A percentile compares a stretch with the other conserved stretches of the same genome.
phyloP scores from a whole-genome alignment of 2,888 invertebrate species.

The Thymelicus lineola region DNA sequence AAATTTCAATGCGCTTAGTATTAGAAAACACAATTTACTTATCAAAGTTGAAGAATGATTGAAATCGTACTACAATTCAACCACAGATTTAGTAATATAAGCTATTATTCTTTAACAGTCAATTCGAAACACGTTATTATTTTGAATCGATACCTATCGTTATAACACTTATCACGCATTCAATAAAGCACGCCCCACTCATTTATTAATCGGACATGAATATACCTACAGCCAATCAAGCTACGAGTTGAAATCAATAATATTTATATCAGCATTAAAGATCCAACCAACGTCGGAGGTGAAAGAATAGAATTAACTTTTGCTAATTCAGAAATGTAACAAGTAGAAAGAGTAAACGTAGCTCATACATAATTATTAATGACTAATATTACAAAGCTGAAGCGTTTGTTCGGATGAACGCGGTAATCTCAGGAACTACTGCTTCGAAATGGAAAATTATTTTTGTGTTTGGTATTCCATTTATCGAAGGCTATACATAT shows the following conservation, averaged over 20 bases:
- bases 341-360: neutral
- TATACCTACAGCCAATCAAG: constrained; percentile 17
- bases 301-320: neutral
- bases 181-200: constrained; percentile 14
- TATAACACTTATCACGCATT: constrained; percentile 1
- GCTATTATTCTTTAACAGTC: neutral
- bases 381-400: no score
- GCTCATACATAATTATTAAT: neutral
- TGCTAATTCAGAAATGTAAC: neutral
- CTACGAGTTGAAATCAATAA: constrained; percentile 3
- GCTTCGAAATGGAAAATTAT: no score
- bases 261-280: neutral
- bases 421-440: no score
- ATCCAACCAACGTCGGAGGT: neutral
- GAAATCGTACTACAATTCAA: neutral
- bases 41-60: neutral
- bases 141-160: neutral
- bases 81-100: neutral
- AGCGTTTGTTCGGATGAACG: no score
- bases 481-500: no score
- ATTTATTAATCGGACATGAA: constrained; percentile 14
- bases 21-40: no score
- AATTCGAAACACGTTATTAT: neutral
- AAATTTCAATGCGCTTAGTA: no score
- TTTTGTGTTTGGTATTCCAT: no score